Conservation (phyloP, 2,888 invertebrate genomes). For the Pachydiplax longipennis region DNA sequence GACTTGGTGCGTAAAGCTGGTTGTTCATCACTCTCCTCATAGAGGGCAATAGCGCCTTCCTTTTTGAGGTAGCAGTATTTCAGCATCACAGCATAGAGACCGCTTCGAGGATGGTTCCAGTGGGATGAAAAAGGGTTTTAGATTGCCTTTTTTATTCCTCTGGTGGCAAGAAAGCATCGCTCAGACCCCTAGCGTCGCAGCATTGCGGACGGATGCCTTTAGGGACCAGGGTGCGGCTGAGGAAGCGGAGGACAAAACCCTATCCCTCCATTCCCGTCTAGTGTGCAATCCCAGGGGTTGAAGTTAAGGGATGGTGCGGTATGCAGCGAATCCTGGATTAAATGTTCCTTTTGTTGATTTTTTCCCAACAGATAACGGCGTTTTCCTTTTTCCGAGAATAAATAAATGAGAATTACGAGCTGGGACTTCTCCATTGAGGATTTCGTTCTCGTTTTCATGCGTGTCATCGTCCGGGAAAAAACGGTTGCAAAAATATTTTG, state of each 20-base stretch:
- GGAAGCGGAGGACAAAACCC: neutral
- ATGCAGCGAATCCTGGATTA: too few species aligned
- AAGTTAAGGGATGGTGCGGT: too few species aligned
- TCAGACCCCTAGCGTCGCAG: neutral
- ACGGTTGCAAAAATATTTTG: too few species aligned
- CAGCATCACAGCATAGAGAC: neutral
- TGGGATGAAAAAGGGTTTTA: neutral
- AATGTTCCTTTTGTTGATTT: too few species aligned
- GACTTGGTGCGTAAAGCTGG: neutral
- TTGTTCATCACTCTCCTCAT: neutral
- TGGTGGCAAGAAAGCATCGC: neutral
- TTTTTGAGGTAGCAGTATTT: neutral
- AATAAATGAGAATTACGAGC: too few species aligned
- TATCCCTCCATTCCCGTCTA: too few species aligned
- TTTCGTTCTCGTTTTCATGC: too few species aligned
- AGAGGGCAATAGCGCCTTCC: neutral
- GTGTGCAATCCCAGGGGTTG: too few species aligned
- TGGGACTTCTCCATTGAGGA: too few species aligned
- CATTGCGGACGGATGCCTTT: neutral
- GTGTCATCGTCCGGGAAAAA: too few species aligned
- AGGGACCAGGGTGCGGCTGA: neutral
- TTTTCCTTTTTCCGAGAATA: too few species aligned
- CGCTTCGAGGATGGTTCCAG: neutral
- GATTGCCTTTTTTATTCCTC: neutral
- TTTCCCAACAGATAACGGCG: too few species aligned